A percentile compares a stretch with the other conserved stretches of the same genome.
These are phyloP conservation scores for Caenorhabditis doughertyi DNA, from an alignment of 2,888 invertebrate genomes.

Conservation along the genomic window DNA sequence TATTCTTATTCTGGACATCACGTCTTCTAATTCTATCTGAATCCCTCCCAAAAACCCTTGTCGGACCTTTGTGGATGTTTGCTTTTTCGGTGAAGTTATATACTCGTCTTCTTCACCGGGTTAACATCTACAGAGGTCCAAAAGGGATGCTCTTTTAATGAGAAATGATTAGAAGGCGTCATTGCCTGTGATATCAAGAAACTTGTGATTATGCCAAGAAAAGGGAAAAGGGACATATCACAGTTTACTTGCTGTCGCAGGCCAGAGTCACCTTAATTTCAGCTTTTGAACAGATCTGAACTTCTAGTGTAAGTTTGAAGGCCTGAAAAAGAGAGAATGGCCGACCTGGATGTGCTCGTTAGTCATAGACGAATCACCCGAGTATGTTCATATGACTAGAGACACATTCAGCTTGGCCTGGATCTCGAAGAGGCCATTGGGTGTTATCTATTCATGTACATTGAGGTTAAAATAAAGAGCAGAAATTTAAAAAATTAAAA, in stretches of 20 bases:
- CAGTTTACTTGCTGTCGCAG: constrained; percentile 69
- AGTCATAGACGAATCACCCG: constrained; percentile 57
- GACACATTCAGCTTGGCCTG: constrained; percentile 75
- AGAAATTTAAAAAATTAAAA: too few relatives aligned
- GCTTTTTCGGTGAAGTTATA: constrained; percentile 46
- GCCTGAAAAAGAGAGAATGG: constrained; percentile 31
- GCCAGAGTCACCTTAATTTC: constrained; percentile 8
- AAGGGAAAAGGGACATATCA: constrained; percentile 38
- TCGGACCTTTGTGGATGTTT: constrained; percentile 58
- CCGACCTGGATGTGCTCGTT: constrained; percentile 70
- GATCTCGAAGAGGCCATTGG: constrained; percentile 17
- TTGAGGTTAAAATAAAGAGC: too few relatives aligned
- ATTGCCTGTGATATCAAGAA: constrained; percentile 45
- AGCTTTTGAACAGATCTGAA: neutral
- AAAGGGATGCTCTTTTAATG: neutral
- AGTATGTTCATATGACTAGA: constrained; percentile 69
- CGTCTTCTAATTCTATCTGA: neutral
- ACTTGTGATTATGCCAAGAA: constrained; percentile 42
- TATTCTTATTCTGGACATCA: neutral
- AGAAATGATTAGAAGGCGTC: neutral
- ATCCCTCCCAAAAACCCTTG: constrained; percentile 14
- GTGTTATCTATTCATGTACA: neutral
- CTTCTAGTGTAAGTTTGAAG: neutral
- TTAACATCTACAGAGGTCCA: constrained; percentile 61
- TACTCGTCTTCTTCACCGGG: constrained; percentile 58